These are phyloP conservation scores for Sceliomorpha sp. DNA, from an alignment of 2,888 invertebrate genomes.

Conservation along the genomic window DNA sequence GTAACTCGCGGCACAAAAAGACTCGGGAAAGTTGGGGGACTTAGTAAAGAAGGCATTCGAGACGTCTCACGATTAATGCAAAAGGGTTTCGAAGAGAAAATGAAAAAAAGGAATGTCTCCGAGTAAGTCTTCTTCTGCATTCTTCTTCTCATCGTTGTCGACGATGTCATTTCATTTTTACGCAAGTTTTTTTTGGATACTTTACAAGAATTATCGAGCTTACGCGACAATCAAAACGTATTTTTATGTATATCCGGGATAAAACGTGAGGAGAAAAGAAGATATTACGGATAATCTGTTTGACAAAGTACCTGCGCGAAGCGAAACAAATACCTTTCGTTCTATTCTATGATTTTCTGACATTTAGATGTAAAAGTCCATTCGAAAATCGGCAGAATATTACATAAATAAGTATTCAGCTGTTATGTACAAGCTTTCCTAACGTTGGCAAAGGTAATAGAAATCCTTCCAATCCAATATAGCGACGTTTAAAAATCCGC, in stretches of 20 bases:
- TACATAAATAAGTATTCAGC: too few species aligned
- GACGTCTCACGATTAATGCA: conserved; percentile 67
- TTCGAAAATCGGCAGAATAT: too few species aligned
- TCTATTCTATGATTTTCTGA: too few species aligned
- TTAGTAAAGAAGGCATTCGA: conserved; percentile 56
- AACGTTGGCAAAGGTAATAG: too few species aligned
- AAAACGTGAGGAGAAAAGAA: too few species aligned
- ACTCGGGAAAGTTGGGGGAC: conserved; percentile 20
- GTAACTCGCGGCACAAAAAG: conserved; percentile 59
- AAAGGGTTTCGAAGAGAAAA: conserved; percentile 56
- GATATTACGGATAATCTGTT: too few species aligned
- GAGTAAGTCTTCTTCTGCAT: conserved; percentile 22
- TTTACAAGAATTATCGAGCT: conserved; percentile 25
- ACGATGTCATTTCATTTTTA: conserved; percentile 28
- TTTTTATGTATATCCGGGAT: neutral
- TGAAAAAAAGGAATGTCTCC: conserved; percentile 20
- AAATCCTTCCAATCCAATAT: too few species aligned
- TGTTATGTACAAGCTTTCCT: too few species aligned
- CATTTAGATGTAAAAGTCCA: too few species aligned
- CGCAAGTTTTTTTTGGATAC: conserved; percentile 18
- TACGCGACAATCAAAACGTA: conserved; percentile 10
- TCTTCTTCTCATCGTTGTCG: conserved; percentile 25
- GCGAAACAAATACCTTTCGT: too few species aligned
- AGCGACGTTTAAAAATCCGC: too few species aligned
- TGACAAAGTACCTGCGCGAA: too few species aligned